Conservation (phyloP, 2,113 vertebrate genomes). For the Sylvia atricapilla region DNA sequence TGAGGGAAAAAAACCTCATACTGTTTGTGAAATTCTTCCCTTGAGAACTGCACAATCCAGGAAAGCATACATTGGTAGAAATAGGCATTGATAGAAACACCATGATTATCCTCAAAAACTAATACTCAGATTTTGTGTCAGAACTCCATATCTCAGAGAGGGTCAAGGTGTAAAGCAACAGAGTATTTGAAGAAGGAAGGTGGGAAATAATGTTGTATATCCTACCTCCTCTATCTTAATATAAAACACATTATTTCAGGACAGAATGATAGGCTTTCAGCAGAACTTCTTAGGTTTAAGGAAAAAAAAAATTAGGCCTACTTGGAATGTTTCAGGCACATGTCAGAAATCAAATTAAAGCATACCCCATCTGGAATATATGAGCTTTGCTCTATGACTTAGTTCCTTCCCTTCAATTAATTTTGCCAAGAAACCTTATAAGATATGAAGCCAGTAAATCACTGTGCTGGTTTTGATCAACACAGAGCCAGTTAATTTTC, state of each 20-base stretch:
- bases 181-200: background rate
- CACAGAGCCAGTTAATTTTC: background rate
- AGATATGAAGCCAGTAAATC: background rate
- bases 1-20: rapidly evolving
- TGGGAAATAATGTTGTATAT: background rate
- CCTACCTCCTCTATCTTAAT: background rate
- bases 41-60: background rate
- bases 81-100: background rate
- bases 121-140: background rate
- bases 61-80: background rate
- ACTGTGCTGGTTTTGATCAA: background rate
- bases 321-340: background rate
- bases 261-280: background rate
- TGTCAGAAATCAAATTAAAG: background rate
- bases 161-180: background rate
- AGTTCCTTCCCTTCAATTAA: background rate
- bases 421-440: background rate
- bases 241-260: background rate
- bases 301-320: background rate
- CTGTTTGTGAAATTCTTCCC: background rate
- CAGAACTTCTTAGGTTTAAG: background rate
- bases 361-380: background rate
- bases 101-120: background rate
- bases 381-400: background rate
- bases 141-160: background rate